Conservation (phyloP, 2,113 vertebrate species). For the Columba livia region DNA sequence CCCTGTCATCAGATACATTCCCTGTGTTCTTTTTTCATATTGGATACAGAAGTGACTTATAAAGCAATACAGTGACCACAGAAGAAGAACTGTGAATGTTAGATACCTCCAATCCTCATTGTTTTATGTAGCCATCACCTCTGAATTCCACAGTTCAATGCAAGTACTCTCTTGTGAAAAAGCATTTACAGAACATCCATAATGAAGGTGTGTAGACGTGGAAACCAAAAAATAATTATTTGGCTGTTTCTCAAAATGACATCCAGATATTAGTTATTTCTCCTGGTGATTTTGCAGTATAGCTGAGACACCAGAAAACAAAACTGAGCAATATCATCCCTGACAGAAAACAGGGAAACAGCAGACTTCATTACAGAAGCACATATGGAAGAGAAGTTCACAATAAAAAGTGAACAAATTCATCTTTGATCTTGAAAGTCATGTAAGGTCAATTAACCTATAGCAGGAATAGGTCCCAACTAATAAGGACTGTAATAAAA, state of each 20-base stretch:
- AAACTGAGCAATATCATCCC: not conserved
- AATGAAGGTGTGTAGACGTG: constrained; percentile 10
- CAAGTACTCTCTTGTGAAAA: not conserved
- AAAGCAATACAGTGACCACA: not conserved
- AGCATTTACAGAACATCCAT: not conserved
- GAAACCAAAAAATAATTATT: constrained; percentile 46
- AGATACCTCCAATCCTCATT: not conserved
- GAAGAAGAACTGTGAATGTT: not conserved
- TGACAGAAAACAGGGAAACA: not conserved
- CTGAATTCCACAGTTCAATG: not conserved
- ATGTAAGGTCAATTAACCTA: not conserved
- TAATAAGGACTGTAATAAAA: not conserved
- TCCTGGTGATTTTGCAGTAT: not conserved
- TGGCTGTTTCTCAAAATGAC: constrained; percentile 6
- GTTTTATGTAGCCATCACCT: not conserved
- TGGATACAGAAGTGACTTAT: not conserved
- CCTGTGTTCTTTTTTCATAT: not conserved
- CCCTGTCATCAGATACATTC: not conserved
- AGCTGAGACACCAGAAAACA: not conserved
- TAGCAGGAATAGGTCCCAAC: not conserved
- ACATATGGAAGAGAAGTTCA: not conserved
- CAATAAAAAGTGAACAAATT: not conserved
- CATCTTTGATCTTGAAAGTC: not conserved
- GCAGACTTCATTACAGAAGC: not conserved
- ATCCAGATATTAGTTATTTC: constrained; percentile 1